Evolutionary conservation across 2,888 invertebrate genomes (phyloP), one percentile per base, ranked within the genome.

Genomic region (Masnerella sp.): DNA sequence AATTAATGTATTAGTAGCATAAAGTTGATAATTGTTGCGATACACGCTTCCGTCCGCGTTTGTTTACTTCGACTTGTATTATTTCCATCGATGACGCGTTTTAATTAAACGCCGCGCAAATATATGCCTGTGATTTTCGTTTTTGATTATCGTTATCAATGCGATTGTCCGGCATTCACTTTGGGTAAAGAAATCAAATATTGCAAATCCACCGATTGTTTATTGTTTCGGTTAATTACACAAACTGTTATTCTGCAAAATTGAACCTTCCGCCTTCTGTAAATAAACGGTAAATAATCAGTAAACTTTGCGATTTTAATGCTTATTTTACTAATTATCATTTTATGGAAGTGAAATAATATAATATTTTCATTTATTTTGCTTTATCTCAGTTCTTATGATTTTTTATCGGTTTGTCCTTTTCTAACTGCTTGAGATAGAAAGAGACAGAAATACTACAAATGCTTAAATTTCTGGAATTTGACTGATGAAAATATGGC

Each of bases 11-110:
- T 69, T 54, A 61, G 47, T 32, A 32, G 54, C 38, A 51, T 36
- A 54, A 62, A 54, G 45, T 70, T 62, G 56, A 62, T 62, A 62
- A 61, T 56, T 42, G 69, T 70, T 62, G 15, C 42, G 56, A 69
- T 68, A 45, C 54, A 47, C 69, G 32, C 25, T 52, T 54, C 40
- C 51, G 47, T 11, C n/a, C 38, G 36, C 28, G 36, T 12, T 52
- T 45, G 54, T 69, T 69, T 69, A 47, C 59, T 61, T 54, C 52
- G 12, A 61, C 61, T 61, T 47, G 61, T 56, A 62, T 62, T 62
- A 62, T 47, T 70, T 32, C 49, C 54, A 56, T 42, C 49, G 56
- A 20, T 20, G 56, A 49, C 56, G 56, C 34, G 45, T 61, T 62
- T 70, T 56, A 70, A 70, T 70, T 62, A 62, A 62, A 62, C 25